Base-by-base conservation (phyloP, 2,113 vertebrate species). In the Nothobranchius kuhntae region DNA sequence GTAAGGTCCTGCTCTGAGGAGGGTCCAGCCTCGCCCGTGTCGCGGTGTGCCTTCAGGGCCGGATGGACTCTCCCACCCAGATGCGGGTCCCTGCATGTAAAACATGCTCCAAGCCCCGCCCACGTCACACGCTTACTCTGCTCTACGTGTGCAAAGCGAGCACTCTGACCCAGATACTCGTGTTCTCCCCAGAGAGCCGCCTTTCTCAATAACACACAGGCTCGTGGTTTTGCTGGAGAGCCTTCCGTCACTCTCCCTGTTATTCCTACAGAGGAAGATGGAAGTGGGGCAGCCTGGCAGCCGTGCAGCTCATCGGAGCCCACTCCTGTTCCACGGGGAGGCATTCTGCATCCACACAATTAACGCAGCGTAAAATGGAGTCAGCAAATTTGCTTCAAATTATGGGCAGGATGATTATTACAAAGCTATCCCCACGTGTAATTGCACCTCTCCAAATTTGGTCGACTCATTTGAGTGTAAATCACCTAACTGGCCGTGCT, bases 161-260 rank as follows among this genome's bases (percentile, higher is more conserved):
- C 77, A 69, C 76, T 80, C 81, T 89, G 89, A 91, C 86, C 89
- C 89, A 91, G 82, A 87, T 89, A 86, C 75, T 81, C 83, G 68
- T 77, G 65, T 77, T 78, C 77, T 85, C 61, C 87, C 80, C 68
- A 82, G 89, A 91, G 85, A 89, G 81, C 74, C 24, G 50, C 55
- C 63, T 87, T 84, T 75, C 75, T 79, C 73, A 9, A 53, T 81
- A 73, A 84, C 73, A 82, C 79, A 87, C 81, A 81, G 77, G 61
- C 83, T 89, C 83, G 82, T 89, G 87, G 85, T 87, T 85, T 85
- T 72, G 75, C 71, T 68, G 70, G 62, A 87, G 83, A 78, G 83
- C 82, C 78, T 72, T 73, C 74, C 77, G 11, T 12, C 8, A 1
- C 8, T 52, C 64, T 14, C 61, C 74, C 62, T 58, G 61, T 81